Conservation (phyloP, 2,888 invertebrate genomes). For the Dorcus parallelipipedus region DNA sequence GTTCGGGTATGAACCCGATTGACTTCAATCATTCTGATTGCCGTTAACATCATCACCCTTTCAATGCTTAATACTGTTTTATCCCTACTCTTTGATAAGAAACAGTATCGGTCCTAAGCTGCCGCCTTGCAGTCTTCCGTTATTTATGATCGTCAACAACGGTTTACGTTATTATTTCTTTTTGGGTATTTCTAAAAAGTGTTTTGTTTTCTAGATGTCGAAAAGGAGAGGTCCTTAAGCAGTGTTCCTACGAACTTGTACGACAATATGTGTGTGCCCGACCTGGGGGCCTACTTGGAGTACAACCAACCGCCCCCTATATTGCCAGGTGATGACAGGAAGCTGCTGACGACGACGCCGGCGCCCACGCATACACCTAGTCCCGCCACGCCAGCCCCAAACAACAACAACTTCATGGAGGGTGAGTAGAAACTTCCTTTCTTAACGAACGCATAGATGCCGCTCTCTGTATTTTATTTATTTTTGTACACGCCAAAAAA, state of each 20-base stretch:
- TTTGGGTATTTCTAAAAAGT: no score
- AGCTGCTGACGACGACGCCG: conserved; percentile 41
- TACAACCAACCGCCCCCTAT: conserved; percentile 46
- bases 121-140: no score
- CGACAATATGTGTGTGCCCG: conserved; percentile 78
- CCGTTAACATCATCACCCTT: no score
- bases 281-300: conserved; percentile 67
- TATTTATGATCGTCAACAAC: no score
- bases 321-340: conserved; percentile 47
- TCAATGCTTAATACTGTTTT: no score
- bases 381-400: conserved; percentile 34
- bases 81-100: no score
- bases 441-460: background rate
- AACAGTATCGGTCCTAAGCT: no score
- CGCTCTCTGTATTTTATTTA: background rate
- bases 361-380: conserved; percentile 51
- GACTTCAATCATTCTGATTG: no score
- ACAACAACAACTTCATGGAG: conserved; percentile 52
- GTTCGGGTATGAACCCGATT: no score
- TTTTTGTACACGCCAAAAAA: background rate
- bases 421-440: conserved; percentile 49
- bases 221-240: conserved; percentile 71
- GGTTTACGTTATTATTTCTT: no score
- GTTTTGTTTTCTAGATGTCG: conserved; percentile 60
- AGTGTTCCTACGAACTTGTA: conserved; percentile 66